Percentiles rank a stretch among this genome's conserved stretches.
phyloP scores from a whole-genome alignment of 2,888 invertebrate genomes.

The Pyrochroa serraticornis region DNA sequence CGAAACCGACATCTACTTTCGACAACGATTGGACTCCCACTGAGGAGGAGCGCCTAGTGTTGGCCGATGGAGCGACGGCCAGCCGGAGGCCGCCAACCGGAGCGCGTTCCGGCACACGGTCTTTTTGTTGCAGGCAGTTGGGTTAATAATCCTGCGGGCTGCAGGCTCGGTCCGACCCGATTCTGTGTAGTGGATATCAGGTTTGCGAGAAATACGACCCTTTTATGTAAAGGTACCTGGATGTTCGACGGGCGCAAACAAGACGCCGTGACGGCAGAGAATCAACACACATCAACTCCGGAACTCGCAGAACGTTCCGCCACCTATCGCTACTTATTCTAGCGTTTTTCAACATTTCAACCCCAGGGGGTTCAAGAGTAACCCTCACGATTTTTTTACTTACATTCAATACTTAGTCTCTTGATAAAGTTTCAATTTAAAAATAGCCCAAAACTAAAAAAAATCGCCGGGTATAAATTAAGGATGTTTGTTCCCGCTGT shows the following conservation, averaged over 20 bases:
- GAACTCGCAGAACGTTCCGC: constrained; percentile 4
- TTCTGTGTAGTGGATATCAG: constrained; percentile 45
- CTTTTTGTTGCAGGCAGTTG: constrained; percentile 52
- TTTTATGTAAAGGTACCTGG: constrained; percentile 43
- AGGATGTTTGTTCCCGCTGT: too few relatives aligned
- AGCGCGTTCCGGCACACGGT: constrained; percentile 44
- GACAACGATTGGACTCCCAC: constrained; percentile 37
- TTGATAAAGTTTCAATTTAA: too few relatives aligned
- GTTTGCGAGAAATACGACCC: constrained; percentile 51
- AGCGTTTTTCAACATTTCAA: too few relatives aligned
- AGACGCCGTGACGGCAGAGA: constrained; percentile 33
- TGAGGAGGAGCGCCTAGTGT: constrained; percentile 26
- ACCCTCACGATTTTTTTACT: too few relatives aligned
- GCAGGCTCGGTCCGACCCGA: constrained; percentile 49
- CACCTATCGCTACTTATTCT: background rate
- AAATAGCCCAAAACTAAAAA: too few relatives aligned
- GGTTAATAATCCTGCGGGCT: constrained; percentile 52
- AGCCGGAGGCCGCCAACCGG: constrained; percentile 48
- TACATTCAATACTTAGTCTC: too few relatives aligned
- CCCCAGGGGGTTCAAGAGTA: too few relatives aligned
- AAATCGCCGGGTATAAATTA: too few relatives aligned
- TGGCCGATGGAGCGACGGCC: constrained; percentile 41
- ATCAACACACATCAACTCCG: constrained; percentile 32
- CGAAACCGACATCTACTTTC: constrained; percentile 31
- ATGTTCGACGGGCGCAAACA: constrained; percentile 44